Evolutionary conservation across 2,888 invertebrate genomes (phyloP), one percentile per base, ranked within the genome.

Genomic region (Phyto melanocephala): DNA sequence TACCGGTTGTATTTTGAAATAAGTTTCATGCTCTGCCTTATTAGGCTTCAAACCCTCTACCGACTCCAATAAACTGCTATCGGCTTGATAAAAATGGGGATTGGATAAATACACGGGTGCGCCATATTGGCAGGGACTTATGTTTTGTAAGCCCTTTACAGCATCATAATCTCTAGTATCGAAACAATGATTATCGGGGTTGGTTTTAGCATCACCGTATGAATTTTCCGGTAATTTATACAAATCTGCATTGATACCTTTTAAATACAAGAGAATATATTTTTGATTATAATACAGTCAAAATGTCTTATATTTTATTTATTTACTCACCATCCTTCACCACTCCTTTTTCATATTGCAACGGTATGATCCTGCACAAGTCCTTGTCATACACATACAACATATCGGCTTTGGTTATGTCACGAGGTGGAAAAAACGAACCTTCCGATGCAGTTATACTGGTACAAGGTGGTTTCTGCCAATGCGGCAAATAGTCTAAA

Each of bases 31-130:
- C 74, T 93, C 92, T 67, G 94, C 92, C 86, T 93, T 92, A 10
- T 93, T 91, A 0, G 97, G 96, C 2, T 92, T 92, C 8, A 97
- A 91, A 1, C 97, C 97, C 65, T 95, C 94, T 13, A 96, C 94
- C 0, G 93, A 93, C 0, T 93, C 91, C 15, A 95, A 88, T 0
- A 96, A 92, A 13, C 91, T 92, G 0, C 94, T 94, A 88, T 96
- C 95, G 0, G 96, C 95, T 84, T 96, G 94, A 89, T 95, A 95
- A 91, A 97, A 98, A 89, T 98, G 98, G 0, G 97, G 97, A 90
- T 95, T 96, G 0, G 97, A 98, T 8, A 97, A 92, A 86, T 96
- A 96, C 0, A 98, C 95, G 0, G 98, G 98, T 0, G 97, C 97
- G 88, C 96, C 95, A 88, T 94, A 96, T 90, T 97, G 97, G 86